These are phyloP conservation scores for Gymnocheta viridis DNA, from an alignment of 2,888 invertebrate genomes.

Conservation along the genomic window DNA sequence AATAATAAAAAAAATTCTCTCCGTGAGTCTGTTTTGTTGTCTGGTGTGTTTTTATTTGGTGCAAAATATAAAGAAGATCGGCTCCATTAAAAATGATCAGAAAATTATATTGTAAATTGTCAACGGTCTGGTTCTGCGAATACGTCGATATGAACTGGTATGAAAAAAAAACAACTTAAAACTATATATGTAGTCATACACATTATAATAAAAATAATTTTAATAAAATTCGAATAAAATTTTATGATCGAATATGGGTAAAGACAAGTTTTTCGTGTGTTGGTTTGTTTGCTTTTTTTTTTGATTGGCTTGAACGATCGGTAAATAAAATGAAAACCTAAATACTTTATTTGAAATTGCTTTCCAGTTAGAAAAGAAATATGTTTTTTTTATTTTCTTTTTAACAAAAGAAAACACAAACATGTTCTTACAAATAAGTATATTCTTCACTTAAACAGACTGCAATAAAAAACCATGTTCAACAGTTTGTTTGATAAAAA, in stretches of 20 bases:
- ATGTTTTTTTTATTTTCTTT: not conserved
- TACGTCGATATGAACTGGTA: constrained; percentile 4
- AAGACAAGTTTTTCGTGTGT: not conserved
- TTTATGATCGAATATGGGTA: constrained; percentile 32
- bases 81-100: constrained; percentile 11
- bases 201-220: not conserved
- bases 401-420: not conserved
- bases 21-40: constrained; percentile 38
- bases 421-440: not conserved
- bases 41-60: constrained; percentile 5
- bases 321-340: not conserved
- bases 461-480: constrained; percentile 29
- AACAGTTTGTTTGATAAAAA: constrained; percentile 43
- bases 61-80: constrained; percentile 24
- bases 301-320: constrained; percentile 26
- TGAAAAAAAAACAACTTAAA: constrained; percentile 5
- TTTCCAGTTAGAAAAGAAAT: constrained; percentile 23
- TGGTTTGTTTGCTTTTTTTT: constrained; percentile 1
- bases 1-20: constrained; percentile 23
- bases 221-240: constrained; percentile 45
- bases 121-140: constrained; percentile 15
- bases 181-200: not conserved
- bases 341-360: constrained; percentile 2
- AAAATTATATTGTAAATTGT: constrained; percentile 52
- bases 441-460: constrained; percentile 20